phyloP scores from a whole-genome alignment of 2,888 invertebrate genomes.

The Agriopis marginaria region DNA sequence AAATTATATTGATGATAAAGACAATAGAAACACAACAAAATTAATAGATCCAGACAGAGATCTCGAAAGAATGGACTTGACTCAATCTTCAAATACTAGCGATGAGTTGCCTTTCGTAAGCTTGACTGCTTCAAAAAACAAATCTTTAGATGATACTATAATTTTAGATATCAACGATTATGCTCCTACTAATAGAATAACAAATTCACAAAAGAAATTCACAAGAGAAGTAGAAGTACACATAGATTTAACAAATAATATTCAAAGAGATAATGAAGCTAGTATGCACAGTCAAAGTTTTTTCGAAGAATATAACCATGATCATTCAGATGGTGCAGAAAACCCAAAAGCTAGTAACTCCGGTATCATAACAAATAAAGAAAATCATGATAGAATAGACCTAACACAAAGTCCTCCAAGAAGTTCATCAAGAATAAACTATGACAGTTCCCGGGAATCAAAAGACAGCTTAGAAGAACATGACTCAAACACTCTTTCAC shows the following conservation, averaged over 20 bases:
- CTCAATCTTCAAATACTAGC: slow-evolving; percentile 66
- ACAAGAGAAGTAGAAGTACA: slow-evolving; percentile 5
- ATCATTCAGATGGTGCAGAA: slow-evolving; percentile 55
- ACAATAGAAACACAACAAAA: slow-evolving; percentile 17
- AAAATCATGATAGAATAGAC: slow-evolving; percentile 4
- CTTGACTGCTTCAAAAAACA: slow-evolving; percentile 45
- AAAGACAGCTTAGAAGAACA: not conserved
- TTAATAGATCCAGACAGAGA: slow-evolving; percentile 27
- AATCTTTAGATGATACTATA: slow-evolving; percentile 60
- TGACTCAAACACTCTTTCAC: not conserved
- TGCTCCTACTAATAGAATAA: slow-evolving; percentile 28
- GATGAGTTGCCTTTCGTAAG: slow-evolving; percentile 64
- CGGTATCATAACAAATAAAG: not conserved
- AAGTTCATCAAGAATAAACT: not conserved
- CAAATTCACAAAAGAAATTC: slow-evolving; percentile 15
- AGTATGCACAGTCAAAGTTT: slow-evolving; percentile 48
- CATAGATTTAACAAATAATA: slow-evolving; percentile 27
- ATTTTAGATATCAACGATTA: slow-evolving; percentile 54
- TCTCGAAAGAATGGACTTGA: slow-evolving; percentile 59
- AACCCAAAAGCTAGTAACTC: slow-evolving; percentile 17
- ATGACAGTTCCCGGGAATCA: not conserved
- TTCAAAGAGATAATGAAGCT: slow-evolving; percentile 11
- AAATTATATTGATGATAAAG: slow-evolving; percentile 30
- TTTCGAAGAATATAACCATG: slow-evolving; percentile 61
- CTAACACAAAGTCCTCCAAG: slow-evolving; percentile 7